Evolutionary conservation across 2,888 invertebrate species (phyloP).

Genomic region (Helleia helle): DNA sequence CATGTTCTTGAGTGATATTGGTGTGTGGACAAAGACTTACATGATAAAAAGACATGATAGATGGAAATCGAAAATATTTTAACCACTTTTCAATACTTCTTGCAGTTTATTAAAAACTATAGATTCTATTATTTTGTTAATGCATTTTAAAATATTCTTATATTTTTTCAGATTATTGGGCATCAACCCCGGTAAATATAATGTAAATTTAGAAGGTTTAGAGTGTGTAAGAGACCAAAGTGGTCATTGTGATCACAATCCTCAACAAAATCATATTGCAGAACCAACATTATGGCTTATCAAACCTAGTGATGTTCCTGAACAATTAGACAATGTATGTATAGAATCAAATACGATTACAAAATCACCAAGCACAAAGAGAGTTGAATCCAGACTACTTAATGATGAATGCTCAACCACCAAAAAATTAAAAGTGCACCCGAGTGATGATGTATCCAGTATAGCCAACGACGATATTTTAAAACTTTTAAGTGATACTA

Average conservation of each 20-base stretch:
- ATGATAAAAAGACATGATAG: too few species aligned
- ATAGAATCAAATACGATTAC: constrained; percentile 53
- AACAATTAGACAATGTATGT: constrained; percentile 45
- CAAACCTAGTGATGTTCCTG: too few species aligned
- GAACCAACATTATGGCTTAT: constrained; percentile 29
- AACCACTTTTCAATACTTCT: too few species aligned
- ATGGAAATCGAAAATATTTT: too few species aligned
- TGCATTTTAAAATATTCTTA: too few species aligned
- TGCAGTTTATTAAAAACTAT: too few species aligned
- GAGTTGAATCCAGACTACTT: constrained; percentile 26
- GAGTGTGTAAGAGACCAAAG: constrained; percentile 53
- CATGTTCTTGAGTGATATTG: too few species aligned
- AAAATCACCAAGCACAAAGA: constrained; percentile 29
- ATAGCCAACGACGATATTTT: constrained; percentile 37
- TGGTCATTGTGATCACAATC: constrained; percentile 50
- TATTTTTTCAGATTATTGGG: constrained; percentile 46
- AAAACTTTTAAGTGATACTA: constrained; percentile 22
- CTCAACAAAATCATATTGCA: constrained; percentile 26
- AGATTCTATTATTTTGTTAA: too few species aligned
- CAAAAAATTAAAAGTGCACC: constrained; percentile 42
- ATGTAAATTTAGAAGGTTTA: constrained; percentile 49
- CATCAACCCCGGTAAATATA: constrained; percentile 53
- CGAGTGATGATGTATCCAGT: neutral
- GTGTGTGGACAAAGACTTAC: too few species aligned
- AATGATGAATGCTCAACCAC: constrained; percentile 38